These are phyloP conservation scores for Frankliniella intonsa DNA, from an alignment of 2,888 invertebrate genomes.

Conservation along the genomic window DNA sequence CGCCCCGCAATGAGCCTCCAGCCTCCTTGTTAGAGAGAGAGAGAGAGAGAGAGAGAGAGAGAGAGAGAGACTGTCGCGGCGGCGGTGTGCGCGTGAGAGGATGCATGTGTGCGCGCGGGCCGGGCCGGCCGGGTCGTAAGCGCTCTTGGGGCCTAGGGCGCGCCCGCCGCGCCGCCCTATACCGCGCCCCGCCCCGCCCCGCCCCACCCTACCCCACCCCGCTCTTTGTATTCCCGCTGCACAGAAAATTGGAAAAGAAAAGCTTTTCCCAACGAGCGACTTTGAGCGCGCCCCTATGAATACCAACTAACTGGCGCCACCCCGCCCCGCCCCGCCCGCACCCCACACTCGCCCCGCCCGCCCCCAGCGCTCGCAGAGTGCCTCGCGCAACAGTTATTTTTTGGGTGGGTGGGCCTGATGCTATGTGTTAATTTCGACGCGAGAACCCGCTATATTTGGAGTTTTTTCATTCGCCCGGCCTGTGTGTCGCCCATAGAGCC, in stretches of 20 bases:
- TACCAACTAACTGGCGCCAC: slow-evolving; percentile 8
- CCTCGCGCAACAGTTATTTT: too few species aligned
- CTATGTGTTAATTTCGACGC: slow-evolving; percentile 17
- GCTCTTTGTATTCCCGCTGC: slow-evolving; percentile 1
- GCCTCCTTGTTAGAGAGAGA: neutral
- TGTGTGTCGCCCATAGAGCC: too few species aligned
- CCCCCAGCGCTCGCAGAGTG: too few species aligned
- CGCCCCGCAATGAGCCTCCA: neutral
- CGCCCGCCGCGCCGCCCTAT: neutral
- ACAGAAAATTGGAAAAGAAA: slow-evolving; percentile 25
- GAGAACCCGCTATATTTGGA: neutral
- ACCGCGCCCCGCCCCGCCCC: neutral
- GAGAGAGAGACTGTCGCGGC: neutral
- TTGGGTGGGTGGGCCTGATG: neutral
- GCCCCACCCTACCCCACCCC: neutral
- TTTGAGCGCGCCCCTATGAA: slow-evolving; percentile 19
- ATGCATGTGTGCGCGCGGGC: neutral
- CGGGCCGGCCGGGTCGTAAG: neutral
- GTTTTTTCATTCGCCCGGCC: too few species aligned
- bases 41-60: neutral
- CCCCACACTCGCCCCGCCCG: neutral
- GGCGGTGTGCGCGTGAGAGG: neutral
- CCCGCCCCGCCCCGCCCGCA: neutral
- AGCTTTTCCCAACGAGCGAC: slow-evolving; percentile 26
- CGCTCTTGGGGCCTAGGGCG: too few species aligned